Conservation (phyloP, 30 jellyfish, hydroid and myxozoan genomes). For the Mastigias papua region DNA sequence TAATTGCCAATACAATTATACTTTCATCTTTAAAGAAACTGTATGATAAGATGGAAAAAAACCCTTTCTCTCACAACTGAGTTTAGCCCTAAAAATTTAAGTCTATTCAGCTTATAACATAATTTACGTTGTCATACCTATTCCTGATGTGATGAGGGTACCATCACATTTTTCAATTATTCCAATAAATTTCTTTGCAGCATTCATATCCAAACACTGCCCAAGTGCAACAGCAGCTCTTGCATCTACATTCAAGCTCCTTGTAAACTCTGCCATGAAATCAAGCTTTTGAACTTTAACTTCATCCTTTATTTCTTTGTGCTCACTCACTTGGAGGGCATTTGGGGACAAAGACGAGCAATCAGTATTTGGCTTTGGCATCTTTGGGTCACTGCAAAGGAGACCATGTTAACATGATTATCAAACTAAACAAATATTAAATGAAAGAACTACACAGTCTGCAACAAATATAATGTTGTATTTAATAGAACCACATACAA, state of each 20-base stretch:
- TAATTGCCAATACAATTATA: too few species aligned
- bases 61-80: too few species aligned
- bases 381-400: background rate
- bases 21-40: too few species aligned
- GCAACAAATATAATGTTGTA: too few species aligned
- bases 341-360: constrained; percentile 46
- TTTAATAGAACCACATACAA: too few species aligned
- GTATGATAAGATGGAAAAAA: too few species aligned
- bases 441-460: too few species aligned
- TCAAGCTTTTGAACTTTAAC: constrained; percentile 50
- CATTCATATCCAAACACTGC: constrained; percentile 62
- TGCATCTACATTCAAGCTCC: constrained; percentile 81
- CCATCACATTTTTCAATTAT: constrained; percentile 89
- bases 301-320: constrained; percentile 49
- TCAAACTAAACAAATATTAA: too few species aligned
- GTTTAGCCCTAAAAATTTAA: too few species aligned
- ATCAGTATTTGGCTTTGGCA: constrained; percentile 79
- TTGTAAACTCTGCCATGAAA: constrained; percentile 80
- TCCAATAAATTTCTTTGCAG: constrained; percentile 77
- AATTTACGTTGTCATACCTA: too few species aligned
- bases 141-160: constrained; percentile 87
- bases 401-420: too few species aligned
- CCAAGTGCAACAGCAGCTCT: constrained; percentile 91
- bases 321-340: constrained; percentile 68
- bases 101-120: too few species aligned